Conservation (phyloP, 2,113 vertebrate genomes). For the Erinaceus europaeus region DNA sequence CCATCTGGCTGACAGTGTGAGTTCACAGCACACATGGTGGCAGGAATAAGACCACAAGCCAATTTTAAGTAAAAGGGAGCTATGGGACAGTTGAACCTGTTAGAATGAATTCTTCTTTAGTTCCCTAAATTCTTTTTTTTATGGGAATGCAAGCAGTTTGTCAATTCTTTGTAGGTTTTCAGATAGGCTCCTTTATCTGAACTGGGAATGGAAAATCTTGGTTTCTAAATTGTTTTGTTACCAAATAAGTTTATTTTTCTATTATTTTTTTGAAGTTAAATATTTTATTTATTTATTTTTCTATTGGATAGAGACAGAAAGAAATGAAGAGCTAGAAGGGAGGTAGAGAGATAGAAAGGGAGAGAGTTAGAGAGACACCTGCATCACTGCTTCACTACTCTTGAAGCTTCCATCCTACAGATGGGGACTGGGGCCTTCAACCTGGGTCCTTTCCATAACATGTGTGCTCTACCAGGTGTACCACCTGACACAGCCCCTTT, state of each 20-base stretch:
- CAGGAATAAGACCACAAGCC: slow-evolving; percentile 43
- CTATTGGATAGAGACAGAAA: too few relatives aligned
- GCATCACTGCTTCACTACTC: too few relatives aligned
- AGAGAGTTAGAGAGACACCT: too few relatives aligned
- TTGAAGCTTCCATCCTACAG: too few relatives aligned
- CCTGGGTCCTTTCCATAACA: too few relatives aligned
- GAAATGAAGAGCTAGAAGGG: too few relatives aligned
- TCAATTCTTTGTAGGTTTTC: neutral
- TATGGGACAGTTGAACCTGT: neutral
- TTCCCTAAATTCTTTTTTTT: neutral
- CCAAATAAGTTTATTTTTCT: neutral
- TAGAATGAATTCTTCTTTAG: neutral
- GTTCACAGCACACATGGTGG: slow-evolving; percentile 44
- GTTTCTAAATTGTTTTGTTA: neutral
- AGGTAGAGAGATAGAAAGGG: too few relatives aligned
- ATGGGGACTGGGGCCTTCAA: too few relatives aligned
- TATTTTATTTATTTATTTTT: too few relatives aligned
- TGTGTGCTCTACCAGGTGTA: too few relatives aligned
- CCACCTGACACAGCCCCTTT: too few relatives aligned
- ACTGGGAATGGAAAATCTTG: neutral
- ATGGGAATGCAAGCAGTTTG: neutral
- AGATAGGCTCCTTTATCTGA: neutral
- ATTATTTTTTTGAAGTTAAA: too few relatives aligned
- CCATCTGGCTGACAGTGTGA: slow-evolving; percentile 67
- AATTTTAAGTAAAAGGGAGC: slow-evolving; percentile 29